Conservation (phyloP, 2,797 vertebrate species). For the Anas bahamensis region DNA sequence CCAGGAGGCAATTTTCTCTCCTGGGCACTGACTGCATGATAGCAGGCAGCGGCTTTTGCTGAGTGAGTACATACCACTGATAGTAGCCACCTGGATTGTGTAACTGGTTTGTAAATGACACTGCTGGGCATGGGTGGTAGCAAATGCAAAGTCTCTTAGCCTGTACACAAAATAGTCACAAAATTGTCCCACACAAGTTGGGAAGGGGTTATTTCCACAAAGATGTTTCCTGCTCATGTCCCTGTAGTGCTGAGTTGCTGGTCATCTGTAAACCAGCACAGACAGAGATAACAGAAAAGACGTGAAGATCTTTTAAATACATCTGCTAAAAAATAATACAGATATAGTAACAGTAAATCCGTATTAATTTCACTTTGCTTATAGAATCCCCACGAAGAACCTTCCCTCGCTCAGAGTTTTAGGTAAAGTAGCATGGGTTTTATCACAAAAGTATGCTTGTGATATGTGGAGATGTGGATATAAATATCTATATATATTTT, state of each 20-base stretch:
- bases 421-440: background rate
- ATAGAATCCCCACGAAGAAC: background rate
- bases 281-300: background rate
- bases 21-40: background rate
- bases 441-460: background rate
- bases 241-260: background rate
- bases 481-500: background rate
- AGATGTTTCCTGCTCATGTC: background rate
- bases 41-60: background rate
- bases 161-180: background rate
- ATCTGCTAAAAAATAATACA: background rate
- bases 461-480: background rate
- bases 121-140: background rate
- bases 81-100: background rate
- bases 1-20: background rate
- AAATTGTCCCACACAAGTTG: background rate
- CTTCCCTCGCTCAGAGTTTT: background rate
- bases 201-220: background rate
- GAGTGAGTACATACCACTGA: background rate
- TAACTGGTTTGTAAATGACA: background rate
- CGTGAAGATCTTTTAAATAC: background rate
- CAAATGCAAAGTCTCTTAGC: background rate
- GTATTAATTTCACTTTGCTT: background rate
- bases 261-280: background rate
- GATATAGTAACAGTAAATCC: background rate